phyloP scores from a whole-genome alignment of 2,113 vertebrate species.

The Rhabdornis inornatus region DNA sequence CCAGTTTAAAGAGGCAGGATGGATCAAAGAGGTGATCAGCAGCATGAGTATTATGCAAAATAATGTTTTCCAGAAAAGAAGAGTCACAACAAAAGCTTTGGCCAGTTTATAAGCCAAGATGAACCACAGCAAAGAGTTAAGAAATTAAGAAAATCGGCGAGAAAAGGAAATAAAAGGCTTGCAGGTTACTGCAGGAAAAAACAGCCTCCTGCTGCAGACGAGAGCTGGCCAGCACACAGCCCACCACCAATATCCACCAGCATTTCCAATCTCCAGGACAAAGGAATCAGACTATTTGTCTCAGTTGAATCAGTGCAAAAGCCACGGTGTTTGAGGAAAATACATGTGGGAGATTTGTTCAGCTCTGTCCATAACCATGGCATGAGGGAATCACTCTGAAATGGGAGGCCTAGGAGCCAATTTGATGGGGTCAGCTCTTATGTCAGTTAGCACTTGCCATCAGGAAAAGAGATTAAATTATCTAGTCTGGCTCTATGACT shows the following conservation, averaged over 20 bases:
- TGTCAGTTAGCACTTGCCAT: background rate
- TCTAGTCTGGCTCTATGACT: background rate
- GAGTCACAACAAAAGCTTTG: background rate
- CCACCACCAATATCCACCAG: background rate
- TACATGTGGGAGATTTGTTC: background rate
- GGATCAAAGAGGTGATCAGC: slow-evolving; percentile 20
- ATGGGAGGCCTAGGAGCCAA: background rate
- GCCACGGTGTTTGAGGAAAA: background rate
- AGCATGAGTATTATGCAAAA: background rate
- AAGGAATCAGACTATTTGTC: background rate
- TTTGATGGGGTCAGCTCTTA: background rate
- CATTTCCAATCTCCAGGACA: background rate
- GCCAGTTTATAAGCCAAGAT: background rate
- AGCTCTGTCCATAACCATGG: fast-evolving
- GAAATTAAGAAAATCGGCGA: background rate
- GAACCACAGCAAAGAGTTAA: slow-evolving; percentile 25
- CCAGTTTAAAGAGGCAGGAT: slow-evolving; percentile 12
- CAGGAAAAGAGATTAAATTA: background rate
- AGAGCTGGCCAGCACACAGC: background rate
- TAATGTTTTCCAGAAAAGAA: slow-evolving; percentile 12
- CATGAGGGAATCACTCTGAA: background rate
- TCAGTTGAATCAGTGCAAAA: background rate
- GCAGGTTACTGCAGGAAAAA: background rate
- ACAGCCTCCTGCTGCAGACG: background rate
- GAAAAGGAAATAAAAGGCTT: slow-evolving; percentile 15